Conservation (phyloP, 1,140 invertebrate species). For the Acromyrmex echinatior region DNA sequence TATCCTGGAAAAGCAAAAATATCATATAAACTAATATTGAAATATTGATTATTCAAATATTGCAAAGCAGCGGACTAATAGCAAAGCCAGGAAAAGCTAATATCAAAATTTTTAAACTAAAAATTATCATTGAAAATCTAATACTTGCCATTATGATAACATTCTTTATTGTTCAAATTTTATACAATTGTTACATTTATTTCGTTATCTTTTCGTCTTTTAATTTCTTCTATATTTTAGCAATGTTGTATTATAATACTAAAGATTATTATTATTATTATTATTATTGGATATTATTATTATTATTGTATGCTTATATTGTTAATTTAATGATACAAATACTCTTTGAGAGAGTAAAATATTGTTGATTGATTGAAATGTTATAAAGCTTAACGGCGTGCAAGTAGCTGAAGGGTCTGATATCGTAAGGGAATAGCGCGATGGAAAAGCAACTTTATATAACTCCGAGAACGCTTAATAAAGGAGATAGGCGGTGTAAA, state of each 20-base stretch:
- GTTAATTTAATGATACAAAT: not conserved
- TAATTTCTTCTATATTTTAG: no score
- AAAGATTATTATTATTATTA: no score
- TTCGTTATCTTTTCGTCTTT: no score
- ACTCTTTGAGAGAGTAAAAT: not conserved
- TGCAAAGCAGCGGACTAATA: no score
- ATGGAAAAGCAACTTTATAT: conserved; percentile 45
- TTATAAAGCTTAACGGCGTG: conserved; percentile 9
- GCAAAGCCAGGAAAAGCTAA: no score
- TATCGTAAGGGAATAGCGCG: conserved; percentile 49
- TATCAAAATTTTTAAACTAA: no score
- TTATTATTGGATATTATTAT: no score
- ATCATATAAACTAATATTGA: not conserved
- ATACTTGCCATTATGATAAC: not conserved
- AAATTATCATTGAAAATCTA: no score
- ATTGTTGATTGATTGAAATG: conserved; percentile 29
- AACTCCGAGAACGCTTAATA: conserved; percentile 38
- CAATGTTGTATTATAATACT: no score
- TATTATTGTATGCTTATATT: not conserved
- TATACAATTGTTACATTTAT: not conserved
- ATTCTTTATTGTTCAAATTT: not conserved
- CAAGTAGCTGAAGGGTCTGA: conserved; percentile 41
- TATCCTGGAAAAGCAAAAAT: not conserved
- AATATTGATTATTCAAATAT: no score
- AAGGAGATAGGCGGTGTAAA: conserved; percentile 37